Percentiles rank a stretch among this genome's conserved stretches.
phyloP scores from a whole-genome alignment of 2,888 invertebrate species.

The Azorinus chamasolen region DNA sequence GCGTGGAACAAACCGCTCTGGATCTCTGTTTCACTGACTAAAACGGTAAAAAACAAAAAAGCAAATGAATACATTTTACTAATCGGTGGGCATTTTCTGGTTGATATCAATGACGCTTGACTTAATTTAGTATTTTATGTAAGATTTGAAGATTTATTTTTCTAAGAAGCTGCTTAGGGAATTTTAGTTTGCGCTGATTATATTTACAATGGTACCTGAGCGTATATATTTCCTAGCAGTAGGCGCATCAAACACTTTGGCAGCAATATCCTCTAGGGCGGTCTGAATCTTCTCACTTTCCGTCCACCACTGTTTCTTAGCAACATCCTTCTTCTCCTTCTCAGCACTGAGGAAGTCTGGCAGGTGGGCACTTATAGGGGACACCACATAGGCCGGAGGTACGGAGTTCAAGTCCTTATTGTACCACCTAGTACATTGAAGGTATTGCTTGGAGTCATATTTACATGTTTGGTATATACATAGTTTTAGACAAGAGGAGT shows the following conservation, averaged over 20 bases:
- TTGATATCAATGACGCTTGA: too few relatives aligned
- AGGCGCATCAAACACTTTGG: slow-evolving; percentile 60
- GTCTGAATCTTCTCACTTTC: slow-evolving; percentile 68
- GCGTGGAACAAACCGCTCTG: slow-evolving; percentile 56
- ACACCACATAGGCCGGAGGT: slow-evolving; percentile 68
- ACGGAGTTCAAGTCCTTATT: slow-evolving; percentile 69
- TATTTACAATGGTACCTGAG: too few relatives aligned
- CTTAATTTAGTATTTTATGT: too few relatives aligned
- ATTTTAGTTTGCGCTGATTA: too few relatives aligned
- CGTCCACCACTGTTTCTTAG: slow-evolving; percentile 67
- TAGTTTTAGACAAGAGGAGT: too few relatives aligned
- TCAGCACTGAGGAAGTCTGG: slow-evolving; percentile 68
- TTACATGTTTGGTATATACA: too few relatives aligned
- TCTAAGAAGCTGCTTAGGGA: too few relatives aligned
- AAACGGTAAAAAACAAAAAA: too few relatives aligned
- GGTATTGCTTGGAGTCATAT: too few relatives aligned
- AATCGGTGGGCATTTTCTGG: too few relatives aligned
- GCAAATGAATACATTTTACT: too few relatives aligned
- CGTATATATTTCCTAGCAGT: slow-evolving; percentile 69
- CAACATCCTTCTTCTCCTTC: slow-evolving; percentile 63
- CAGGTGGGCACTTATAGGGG: slow-evolving; percentile 67
- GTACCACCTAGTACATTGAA: slow-evolving; percentile 67
- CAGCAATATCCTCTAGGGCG: slow-evolving; percentile 59
- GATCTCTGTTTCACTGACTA: slow-evolving; percentile 74
- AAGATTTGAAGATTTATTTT: too few relatives aligned